Evolutionary conservation across 1,140 invertebrate genomes (phyloP), one percentile per base, ranked within the genome.

Genomic region (Catajapyx aquilonaris): DNA sequence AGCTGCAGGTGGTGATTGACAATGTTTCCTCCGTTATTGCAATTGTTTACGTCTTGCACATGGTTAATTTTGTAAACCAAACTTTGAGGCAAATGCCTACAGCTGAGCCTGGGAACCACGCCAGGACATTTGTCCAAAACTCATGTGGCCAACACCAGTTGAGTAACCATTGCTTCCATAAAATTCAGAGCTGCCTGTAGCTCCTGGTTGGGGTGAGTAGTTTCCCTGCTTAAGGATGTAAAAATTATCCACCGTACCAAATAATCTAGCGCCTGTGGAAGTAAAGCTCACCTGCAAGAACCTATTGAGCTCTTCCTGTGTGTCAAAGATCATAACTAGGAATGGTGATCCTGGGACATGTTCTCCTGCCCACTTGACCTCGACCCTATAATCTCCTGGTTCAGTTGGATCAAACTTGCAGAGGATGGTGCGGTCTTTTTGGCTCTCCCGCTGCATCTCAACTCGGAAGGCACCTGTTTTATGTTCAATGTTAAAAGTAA

Each of bases 361-460:
- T 46, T 95, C 81, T 22, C 88, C 91, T 10, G 93, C 91, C 94
- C 94, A 99, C 55, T 90, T 85, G 2, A 99, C 86, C 56, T 95
- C 87, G 1, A 99, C 85, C 36, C 90, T 68, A 57, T 99, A 99
- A 57, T 97, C 90, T 5, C 95, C 95, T 9, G 91, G 88, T 58
- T 98, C 93, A 13, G 88, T 93, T 33, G 94, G 94, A 59, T 96
- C 91, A 52, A 77, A 77, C 58, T 90, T 88, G 67, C 95, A 99
- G 19, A 96, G 61, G 52, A 99, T 98, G 20, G 90, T 95, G 33
- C 94, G 64, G 55, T 99, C 94, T 54, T 95, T 94, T 61, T 96
- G 87, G 47, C 77, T 91, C 61, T 98, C 94, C n/a, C 95, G 62
- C 55, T 96, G 90, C 94, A 98, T 99, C 61, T 98, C 93, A 2